Conservation (phyloP, 2,113 vertebrate genomes). For the Peromyscus californicus region DNA sequence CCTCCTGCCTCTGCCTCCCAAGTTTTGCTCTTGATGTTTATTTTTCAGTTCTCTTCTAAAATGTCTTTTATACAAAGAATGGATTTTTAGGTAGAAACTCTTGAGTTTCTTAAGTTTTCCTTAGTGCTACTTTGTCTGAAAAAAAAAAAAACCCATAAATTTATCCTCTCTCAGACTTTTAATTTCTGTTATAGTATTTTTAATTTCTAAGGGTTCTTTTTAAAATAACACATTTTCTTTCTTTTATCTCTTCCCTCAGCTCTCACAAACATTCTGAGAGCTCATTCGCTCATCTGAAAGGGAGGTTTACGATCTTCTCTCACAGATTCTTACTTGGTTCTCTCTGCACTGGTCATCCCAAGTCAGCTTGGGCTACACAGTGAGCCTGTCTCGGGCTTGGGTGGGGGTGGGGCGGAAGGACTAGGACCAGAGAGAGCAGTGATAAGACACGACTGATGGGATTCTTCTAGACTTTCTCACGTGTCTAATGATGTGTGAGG, state of each 20-base stretch:
- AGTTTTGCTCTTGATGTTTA: neutral
- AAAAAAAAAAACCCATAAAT: neutral
- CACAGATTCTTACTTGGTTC: neutral
- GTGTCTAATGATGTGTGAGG: neutral
- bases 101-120: neutral
- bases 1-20: neutral
- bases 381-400: neutral
- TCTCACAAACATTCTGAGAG: neutral
- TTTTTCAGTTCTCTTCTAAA: constrained; percentile 27
- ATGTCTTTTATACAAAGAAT: neutral
- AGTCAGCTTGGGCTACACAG: neutral
- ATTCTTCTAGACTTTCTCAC: neutral
- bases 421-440: neutral
- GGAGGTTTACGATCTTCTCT: neutral
- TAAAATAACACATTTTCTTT: neutral
- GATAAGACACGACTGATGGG: neutral
- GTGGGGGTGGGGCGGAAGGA: neutral
- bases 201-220: neutral
- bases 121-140: neutral
- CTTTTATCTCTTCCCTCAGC: neutral
- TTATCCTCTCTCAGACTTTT: neutral
- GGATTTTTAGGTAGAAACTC: neutral
- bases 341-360: neutral
- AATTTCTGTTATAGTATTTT: neutral
- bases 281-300: neutral